phyloP scores from a whole-genome alignment of 2,888 invertebrate genomes.

The Latrodectus hesperus region DNA sequence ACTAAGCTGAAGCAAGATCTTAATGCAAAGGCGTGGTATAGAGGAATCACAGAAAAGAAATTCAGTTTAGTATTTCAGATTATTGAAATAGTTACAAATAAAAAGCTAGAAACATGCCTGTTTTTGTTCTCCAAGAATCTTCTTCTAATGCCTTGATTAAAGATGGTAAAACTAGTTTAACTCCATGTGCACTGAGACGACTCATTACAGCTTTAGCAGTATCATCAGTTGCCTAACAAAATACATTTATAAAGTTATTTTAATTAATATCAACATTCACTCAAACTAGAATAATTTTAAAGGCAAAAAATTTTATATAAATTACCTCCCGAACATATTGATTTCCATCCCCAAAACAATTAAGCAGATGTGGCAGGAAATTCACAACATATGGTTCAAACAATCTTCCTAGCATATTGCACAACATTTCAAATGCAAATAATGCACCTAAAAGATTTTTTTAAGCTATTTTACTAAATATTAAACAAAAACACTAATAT shows the following conservation, averaged over 20 bases:
- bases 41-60: too few species aligned
- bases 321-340: conserved; percentile 88
- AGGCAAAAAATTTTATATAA: conserved; percentile 5
- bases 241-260: neutral
- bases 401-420: conserved; percentile 93
- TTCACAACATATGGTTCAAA: conserved; percentile 99
- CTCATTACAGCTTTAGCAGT: conserved; percentile 94
- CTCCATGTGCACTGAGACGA: conserved; percentile 96
- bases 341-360: conserved; percentile 96
- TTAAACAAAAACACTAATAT: neutral
- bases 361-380: conserved; percentile 92
- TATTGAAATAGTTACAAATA: too few species aligned
- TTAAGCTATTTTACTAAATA: neutral
- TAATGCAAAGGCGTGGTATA: too few species aligned
- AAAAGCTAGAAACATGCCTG: conserved; percentile 78
- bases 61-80: too few species aligned
- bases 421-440: conserved; percentile 98
- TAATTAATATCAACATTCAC: neutral
- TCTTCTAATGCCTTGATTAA: conserved; percentile 94
- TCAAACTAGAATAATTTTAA: neutral
- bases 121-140: conserved; percentile 99
- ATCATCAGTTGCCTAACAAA: conserved; percentile 87
- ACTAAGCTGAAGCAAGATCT: too few species aligned
- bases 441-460: conserved; percentile 82
- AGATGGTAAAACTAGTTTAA: conserved; percentile 95